Base-by-base conservation (phyloP, 2,888 invertebrate genomes). In the Strigamia maritima region DNA sequence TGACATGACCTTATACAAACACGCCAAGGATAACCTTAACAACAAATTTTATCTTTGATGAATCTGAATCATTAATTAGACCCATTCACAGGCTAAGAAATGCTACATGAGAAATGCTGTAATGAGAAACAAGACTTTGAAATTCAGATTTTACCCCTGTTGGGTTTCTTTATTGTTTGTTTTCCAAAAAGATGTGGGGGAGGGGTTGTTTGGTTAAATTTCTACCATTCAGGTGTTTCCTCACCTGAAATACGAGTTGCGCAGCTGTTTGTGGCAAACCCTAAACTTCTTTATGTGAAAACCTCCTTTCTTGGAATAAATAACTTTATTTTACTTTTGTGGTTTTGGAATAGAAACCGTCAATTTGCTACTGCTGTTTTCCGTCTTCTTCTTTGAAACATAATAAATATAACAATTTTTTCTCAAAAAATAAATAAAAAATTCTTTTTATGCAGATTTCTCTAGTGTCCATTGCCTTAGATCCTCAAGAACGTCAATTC, bases 201-300 rank as follows among this genome's bases (percentile, higher is more conserved):
- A 70, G 70, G 70, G 16, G 70, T 70, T 70, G 70, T 70, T 70
- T 70, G 70, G 70, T 70, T 28, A 70, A 70, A 70, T 70, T 28
- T 70, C 70, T 12, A 70, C 70, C 24, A 70, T 70, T 70, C 70
- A 70, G 70, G 70, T 70, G 70, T 70, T 70, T 70, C 70, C 70
- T 70, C 70, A 70, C 70, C 70, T 70, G 70, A 70, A 70, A 70
- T 70, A 70, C 28, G 70, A 70, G 70, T 70, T 70, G 70, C 7
- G 70, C 70, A 70, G 70, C 70, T 70, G 70, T 70, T 70, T 70
- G 28, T 70, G 70, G 70, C 70, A 70, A 70, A 70, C 70, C 70
- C 12, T 70, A 10, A 26, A 70, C 70, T 70, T 70, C 16, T 70
- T 28, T 26, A 54, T 54, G 54, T 70, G n/a, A 16, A 22, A 10